Base-by-base conservation (phyloP, 2,113 vertebrate species). In the Thunnus thynnus region DNA sequence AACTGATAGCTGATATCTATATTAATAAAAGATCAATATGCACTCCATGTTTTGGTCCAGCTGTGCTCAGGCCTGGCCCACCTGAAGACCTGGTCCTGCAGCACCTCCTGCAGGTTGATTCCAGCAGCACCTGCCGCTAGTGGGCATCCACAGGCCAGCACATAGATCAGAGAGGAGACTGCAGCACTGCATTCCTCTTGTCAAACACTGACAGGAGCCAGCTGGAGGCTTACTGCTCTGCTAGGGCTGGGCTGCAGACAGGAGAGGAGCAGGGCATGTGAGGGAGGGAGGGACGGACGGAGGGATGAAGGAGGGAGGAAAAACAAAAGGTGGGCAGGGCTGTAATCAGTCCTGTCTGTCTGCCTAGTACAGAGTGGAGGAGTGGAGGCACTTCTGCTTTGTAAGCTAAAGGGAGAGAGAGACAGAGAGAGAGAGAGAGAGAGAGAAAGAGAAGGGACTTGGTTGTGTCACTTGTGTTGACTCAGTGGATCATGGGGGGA, bases 161-260 rank as follows among this genome's bases (percentile, higher is more conserved):
- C 51, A 64, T 62, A 68, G 79, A 83, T 86, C 67, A 76, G 70
- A 61, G 67, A 82, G 76, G 47, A 70, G 32, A 18, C 87, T 52
- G 89, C 66, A 84, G 86, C 88, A 9, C 58, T 80, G 36, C 95
- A 96, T 96, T 96, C 96, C 93, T 94, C 84, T 9, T 95, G 95
- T 96, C 96, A 95, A 17, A 94, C 90, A 54, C 75, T 91, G 96
- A 94, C 93, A 94, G 94, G 65, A 95, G 94, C 94, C 96, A 97
- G 95, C 96, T 96, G 95, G 95, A 90, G 93, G 95, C 95, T 97
- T 96, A 96, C 83, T 46, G 72, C 93, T 92, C 85, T 83, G 91
- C 70, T 52, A 3, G 76, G 83, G 85, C 80, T 83, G 90, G 86
- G 85, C 87, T 82, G 60, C 65, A 84, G 72, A 72, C 76, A 52